Evolutionary conservation across 2,888 invertebrate genomes (phyloP).

Genomic region (Troides oblongomaculatus): DNA sequence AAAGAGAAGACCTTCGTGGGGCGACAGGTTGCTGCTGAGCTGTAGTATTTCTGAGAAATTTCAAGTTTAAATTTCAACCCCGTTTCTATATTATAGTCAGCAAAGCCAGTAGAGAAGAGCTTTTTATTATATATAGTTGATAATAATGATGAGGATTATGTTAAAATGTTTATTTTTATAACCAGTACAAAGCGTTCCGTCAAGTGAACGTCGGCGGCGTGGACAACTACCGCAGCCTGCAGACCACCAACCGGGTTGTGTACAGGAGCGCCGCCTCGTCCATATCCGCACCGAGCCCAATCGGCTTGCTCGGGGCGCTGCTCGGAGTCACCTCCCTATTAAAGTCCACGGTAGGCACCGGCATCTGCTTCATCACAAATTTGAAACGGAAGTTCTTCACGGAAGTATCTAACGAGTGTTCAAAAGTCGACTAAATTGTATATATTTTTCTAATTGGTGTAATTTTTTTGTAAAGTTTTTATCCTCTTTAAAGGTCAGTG

Average conservation of each 20-base stretch:
- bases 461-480: no score
- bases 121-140: no score
- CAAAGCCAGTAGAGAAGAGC: no score
- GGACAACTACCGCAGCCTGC: slow-evolving; percentile 71
- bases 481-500: no score
- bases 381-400: slow-evolving; percentile 52
- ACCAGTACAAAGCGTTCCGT: slow-evolving; percentile 61
- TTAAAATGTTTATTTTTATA: slow-evolving; percentile 3
- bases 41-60: no score
- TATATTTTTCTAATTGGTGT: no score
- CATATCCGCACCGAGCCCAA: slow-evolving; percentile 43
- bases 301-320: slow-evolving; percentile 44
- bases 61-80: no score
- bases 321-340: slow-evolving; percentile 49
- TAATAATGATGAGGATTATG: no score
- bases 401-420: neutral
- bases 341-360: slow-evolving; percentile 44
- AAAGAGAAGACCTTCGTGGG: no score
- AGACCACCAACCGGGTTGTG: slow-evolving; percentile 58
- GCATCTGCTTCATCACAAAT: slow-evolving; percentile 50
- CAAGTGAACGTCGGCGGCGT: slow-evolving; percentile 58
- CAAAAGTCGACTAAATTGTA: neutral
- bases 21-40: no score
- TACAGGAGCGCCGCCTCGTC: slow-evolving; percentile 60
- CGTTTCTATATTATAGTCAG: no score